Evolutionary conservation across 1,140 invertebrate genomes (phyloP).

Genomic region (Brachionus angularis): DNA sequence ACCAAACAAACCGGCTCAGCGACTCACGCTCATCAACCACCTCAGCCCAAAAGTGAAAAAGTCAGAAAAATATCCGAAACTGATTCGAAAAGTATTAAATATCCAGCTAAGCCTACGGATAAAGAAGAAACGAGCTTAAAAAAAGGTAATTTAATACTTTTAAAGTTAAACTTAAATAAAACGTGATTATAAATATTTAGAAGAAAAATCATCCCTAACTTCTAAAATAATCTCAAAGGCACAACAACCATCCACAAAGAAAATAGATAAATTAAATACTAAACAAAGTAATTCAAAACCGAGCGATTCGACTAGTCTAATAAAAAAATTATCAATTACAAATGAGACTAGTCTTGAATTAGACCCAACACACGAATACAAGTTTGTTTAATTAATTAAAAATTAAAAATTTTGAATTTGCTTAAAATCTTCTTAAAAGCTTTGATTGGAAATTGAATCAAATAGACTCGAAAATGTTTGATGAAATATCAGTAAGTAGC

Average conservation of each 20-base stretch:
- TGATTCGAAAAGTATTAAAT: too few relatives aligned
- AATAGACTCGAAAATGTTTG: constrained; percentile 8
- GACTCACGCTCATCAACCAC: neutral
- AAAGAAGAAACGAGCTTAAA: too few relatives aligned
- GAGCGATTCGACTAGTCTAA: neutral
- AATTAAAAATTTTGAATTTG: neutral
- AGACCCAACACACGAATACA: constrained; percentile 31
- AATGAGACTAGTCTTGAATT: constrained; percentile 16
- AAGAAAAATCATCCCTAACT: too few relatives aligned
- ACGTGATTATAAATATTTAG: too few relatives aligned
- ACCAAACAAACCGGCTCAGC: neutral
- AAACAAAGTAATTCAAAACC: constrained; percentile 11
- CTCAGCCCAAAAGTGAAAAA: neutral
- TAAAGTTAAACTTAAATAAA: too few relatives aligned
- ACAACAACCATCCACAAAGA: neutral
- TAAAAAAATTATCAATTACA: neutral
- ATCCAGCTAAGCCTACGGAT: too few relatives aligned
- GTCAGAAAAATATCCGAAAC: constrained; percentile 6
- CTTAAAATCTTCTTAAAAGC: neutral
- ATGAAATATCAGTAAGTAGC: constrained; percentile 41
- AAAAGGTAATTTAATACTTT: too few relatives aligned
- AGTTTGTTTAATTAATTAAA: neutral
- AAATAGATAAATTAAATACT: neutral
- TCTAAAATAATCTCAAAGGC: too few relatives aligned
- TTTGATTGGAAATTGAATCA: constrained; percentile 44